Base-by-base conservation (phyloP, 2,797 vertebrate species). In the Holocentrus rufus region DNA sequence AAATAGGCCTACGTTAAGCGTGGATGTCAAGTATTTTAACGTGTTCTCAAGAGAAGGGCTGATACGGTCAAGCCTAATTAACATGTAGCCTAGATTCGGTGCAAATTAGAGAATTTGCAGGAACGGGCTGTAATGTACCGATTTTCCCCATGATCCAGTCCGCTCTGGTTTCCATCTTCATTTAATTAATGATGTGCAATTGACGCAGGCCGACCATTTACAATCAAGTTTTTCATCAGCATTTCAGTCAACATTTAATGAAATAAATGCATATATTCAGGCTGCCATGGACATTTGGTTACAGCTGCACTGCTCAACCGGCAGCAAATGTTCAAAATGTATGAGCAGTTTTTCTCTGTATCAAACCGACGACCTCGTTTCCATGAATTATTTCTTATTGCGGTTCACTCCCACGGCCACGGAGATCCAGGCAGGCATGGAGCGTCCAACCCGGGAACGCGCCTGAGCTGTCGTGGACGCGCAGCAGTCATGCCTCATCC, bases 371-470 rank as follows among this genome's bases (percentile, higher is more conserved):
- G 75, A 85, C 83, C 79, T 79, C 52, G 83, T 88, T 69, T 69
- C 74, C 79, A 91, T 93, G 83, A 92, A 92, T 92, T 89, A 91
- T 92, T 91, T 84, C 83, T 90, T 57, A 82, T 84, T 86, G 88
- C 89, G 77, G 82, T 87, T 87, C 85, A 87, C 88, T 89, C 91
- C 88, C 88, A 88, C 90, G 55, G 79, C 80, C 79, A 73, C 85
- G 66, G 57, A 53, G 42, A 62, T 15, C 67, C 49, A 31, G 44
- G 62, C 49, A 31, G 44, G 62, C 74, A 55, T 56, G 57, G 74
- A 72, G 81, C 73, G 84, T 88, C 88, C 80, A 86, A 73, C 39
- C 44, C 79, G 80, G n/a, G 90, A 30, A 65, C 90, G 88, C 58
- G 89, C 89, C 17, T 73, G 69, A 17, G 25, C 30, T 56, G 65